Base-by-base conservation (phyloP, 2,113 vertebrate genomes). In the Triplophysa dalaica region DNA sequence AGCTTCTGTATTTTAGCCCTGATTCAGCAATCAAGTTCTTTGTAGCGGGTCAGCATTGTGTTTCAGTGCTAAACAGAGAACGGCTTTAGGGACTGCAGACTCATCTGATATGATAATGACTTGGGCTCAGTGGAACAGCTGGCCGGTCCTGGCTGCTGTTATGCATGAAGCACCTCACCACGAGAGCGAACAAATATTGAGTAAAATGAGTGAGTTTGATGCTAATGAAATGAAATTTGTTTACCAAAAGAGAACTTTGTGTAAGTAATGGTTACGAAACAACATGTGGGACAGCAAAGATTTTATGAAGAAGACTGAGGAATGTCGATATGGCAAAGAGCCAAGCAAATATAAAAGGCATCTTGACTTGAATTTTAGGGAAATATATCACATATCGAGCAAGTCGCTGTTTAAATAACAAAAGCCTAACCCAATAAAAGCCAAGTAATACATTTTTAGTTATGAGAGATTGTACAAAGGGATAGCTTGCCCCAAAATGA, bases 71-170 rank as follows among this genome's bases (percentile, higher is more conserved):
- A 80, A 90, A 80, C 83, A 91, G 89, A 90, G 90, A 88, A 87
- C 81, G 75, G 81, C 68, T 83, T 83, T 90, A 78, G 69, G 88
- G 91, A 93, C 89, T 92, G 91, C 91, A 87, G 89, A 89, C 89
- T 93, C 93, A 93, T 92, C 90, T 87, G 91, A 90, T 91, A 90
- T 90, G 85, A 92, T 87, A 87, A 90, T 89, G 87, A 85, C 70
- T 77, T 52, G 65, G 84, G 86, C 75, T 65, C 63, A 75, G 66
- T 43, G 78, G 75, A 85, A 79, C 81, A 83, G 81, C 78, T 78
- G 81, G 75, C 22, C 65, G 62, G 74, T 58, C n/a, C 60, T 76
- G 58, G 45, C 65, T 69, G 68, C 16, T 65, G 41, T 60, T 52
- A 56, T 66, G 72, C 41, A 43, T 24, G 56, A 26, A 45, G 26